Base-by-base conservation (phyloP, 2,888 invertebrate genomes). In the Minunthozetes semirufus region DNA sequence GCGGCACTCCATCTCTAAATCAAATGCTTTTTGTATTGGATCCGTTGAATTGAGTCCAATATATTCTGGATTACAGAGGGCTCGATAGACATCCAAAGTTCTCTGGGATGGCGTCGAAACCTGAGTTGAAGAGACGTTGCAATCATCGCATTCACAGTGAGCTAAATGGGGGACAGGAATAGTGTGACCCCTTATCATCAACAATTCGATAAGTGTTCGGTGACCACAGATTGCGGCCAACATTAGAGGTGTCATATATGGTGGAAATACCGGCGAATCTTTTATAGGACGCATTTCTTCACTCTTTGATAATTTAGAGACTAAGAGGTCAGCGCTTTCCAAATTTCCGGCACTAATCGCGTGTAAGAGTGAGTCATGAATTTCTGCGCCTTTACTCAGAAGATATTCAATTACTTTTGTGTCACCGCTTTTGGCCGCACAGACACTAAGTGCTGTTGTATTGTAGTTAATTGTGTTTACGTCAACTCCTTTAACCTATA, bases 221-320 rank as follows among this genome's bases (percentile, higher is more conserved):
- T 59, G 59, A 6, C 59, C 59, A 27, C 8, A 59, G 22, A 59
- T 59, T 13, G 59, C 59, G 13, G 59, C 59, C 59, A 59, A 59
- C 59, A 59, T 59, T 13, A 59, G 4, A 27, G 59, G 59, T 25
- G 59, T 59, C 59, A 59, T 59, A 59, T 59, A 59, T 25, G 59
- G 59, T 22, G 59, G 13, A 59, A 59, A 59, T 11, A 59, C 8
- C 1, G 59, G 27, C 59, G 59, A 59, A 1, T 59, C 59, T 59
- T 59, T 59, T 19, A 29, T 59, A 4, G 59, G 59, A 27, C 11
- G 13, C 29, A 29, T 59, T 27, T 59, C 59, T 3, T 17, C 15
- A 29, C 6, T 27, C 17, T 59, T 59, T 2, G 59, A 6, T 22
- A 27, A 17, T 17, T 29, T 59, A 11, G 59, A 17, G 3, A 59